These are phyloP conservation scores for Archilochus colubris DNA, from an alignment of 2,113 vertebrate species.

Conservation along the genomic window DNA sequence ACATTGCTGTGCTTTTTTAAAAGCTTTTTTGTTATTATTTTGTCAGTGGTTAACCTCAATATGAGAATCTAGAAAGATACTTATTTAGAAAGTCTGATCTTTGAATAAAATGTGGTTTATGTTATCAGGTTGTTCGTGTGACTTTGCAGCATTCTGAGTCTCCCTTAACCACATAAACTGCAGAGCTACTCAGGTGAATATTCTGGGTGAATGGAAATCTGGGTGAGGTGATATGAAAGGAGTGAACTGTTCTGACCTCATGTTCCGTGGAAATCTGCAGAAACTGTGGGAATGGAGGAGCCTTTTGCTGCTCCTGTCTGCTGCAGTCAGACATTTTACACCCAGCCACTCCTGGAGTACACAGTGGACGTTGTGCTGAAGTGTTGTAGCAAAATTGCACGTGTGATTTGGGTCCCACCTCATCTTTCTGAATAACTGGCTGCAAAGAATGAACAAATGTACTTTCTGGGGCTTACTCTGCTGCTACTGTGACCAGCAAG, in stretches of 20 bases:
- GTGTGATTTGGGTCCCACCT: neutral
- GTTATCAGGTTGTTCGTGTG: neutral
- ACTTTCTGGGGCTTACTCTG: neutral
- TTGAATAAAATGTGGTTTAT: neutral
- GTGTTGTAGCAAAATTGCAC: neutral
- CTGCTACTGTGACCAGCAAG: neutral
- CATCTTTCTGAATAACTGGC: neutral
- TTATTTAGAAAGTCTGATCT: neutral
- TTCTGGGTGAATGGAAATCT: slow-evolving; percentile 28
- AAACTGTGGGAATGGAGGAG: neutral
- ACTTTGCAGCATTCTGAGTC: neutral
- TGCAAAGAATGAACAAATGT: neutral
- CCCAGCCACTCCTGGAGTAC: accelerated
- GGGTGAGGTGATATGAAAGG: slow-evolving; percentile 17
- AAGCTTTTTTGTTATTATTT: accelerated
- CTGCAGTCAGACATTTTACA: neutral
- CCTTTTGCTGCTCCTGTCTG: neutral
- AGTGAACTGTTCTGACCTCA: neutral
- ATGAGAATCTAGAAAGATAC: neutral
- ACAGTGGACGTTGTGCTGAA: accelerated
- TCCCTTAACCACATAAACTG: neutral
- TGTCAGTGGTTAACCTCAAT: neutral
- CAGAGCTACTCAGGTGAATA: slow-evolving; percentile 1
- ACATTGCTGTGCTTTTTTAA: neutral
- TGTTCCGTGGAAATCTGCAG: neutral